Evolutionary conservation across 2,888 invertebrate species (phyloP), one percentile per base, ranked within the genome.

Genomic region (Meiosimyza platycephala): DNA sequence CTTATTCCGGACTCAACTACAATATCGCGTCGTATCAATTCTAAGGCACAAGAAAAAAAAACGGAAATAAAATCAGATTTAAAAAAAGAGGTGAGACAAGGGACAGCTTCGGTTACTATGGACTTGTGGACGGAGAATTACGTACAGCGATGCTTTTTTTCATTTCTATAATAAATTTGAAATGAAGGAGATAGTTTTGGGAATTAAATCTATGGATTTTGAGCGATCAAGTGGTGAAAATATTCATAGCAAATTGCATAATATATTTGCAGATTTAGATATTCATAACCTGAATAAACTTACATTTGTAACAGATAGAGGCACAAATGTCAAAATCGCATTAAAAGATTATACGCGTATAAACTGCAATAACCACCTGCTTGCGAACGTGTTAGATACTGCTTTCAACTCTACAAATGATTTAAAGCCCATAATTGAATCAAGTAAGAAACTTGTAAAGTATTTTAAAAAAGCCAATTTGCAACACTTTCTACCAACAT

Each of bases 51-150:
- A 22, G 62, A 40, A 12, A 62, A 47, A 3, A 28, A 28, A 28
- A 4, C 28, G 28, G 28, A 28, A 28, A 28, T 28, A 28, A 28
- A 28, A 28, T 28, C 28, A 3, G 28, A 28, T 28, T 28, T 28
- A 62, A 71, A 76, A 55, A 67, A 57, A 22, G 55, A 71, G 22
- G 73, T 74, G 51, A 54, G 60, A 51, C 65, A 71, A 33, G 75
- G 74, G 63, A 71, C 73, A 59, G 74, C 60, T 59, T 75, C 74
- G 12, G 74, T 54, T 9, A 76, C 76, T 11, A 72, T 76, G 55
- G 74, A 77, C 67, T 51, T 78, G 74, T 79, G 77, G 77, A 72
- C 73, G 9, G 77, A 78, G 59, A 71, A 77, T 47, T 78, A 74
- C 59, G 74, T 77, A 11, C 76, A 75, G 9, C 71, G 74, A 67